Conservation (phyloP, 2,113 vertebrate genomes). For the Sakesphorus luctuosus region DNA sequence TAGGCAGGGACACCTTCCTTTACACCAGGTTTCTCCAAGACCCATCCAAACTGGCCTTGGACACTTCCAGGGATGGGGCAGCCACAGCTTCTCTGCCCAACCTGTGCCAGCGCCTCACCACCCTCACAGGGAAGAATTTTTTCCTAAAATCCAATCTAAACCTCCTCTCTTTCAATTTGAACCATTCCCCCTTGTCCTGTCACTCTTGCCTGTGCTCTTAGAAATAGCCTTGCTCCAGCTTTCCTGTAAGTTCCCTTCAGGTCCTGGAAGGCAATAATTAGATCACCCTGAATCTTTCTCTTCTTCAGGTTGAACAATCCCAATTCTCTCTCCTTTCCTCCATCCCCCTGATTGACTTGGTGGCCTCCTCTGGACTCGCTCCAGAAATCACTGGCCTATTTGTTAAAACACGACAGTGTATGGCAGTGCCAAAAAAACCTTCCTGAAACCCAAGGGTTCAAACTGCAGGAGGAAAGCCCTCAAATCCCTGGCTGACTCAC, state of each 20-base stretch:
- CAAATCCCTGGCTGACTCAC: rapidly evolving
- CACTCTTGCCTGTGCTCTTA: background rate
- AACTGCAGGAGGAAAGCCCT: background rate
- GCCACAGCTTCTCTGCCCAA: background rate
- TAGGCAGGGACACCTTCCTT: background rate
- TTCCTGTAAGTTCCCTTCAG: background rate
- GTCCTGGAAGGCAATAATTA: background rate
- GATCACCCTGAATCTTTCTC: background rate
- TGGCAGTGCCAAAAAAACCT: background rate
- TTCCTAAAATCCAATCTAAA: rapidly evolving
- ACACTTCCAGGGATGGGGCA: background rate
- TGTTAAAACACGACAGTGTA: rapidly evolving
- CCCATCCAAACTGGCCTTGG: background rate
- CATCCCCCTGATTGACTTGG: background rate
- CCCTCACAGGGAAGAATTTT: rapidly evolving
- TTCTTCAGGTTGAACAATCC: background rate
- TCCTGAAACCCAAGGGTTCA: background rate
- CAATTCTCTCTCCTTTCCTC: background rate
- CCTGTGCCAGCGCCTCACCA: background rate
- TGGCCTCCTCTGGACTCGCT: background rate
- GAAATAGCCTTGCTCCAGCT: too few relatives aligned
- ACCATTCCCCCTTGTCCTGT: background rate
- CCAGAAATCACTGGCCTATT: background rate
- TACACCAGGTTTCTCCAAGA: rapidly evolving
- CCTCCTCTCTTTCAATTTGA: too few relatives aligned